These are phyloP conservation scores for Lepidurus arcticus DNA, from an alignment of 1,140 invertebrate species.

Conservation along the genomic window DNA sequence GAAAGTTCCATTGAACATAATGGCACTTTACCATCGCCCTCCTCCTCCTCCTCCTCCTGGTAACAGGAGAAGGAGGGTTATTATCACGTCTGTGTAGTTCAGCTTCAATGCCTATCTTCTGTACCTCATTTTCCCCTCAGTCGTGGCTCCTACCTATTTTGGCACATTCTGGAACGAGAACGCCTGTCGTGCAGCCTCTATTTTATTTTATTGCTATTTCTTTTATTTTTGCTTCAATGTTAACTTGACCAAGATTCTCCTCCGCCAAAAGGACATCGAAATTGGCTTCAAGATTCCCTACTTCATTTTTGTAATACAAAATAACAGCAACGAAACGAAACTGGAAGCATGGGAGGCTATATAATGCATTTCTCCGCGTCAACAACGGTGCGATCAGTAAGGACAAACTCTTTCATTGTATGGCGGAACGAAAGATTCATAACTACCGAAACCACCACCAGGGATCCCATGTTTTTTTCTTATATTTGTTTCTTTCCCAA, in stretches of 20 bases:
- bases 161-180: neutral
- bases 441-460: too few species aligned
- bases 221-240: neutral
- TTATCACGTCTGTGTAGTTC: neutral
- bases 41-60: neutral
- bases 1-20: neutral
- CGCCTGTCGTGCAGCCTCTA: neutral
- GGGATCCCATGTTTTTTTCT: too few species aligned
- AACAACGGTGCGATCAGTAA: too few species aligned
- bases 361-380: too few species aligned
- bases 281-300: neutral
- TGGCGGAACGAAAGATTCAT: too few species aligned
- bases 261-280: neutral
- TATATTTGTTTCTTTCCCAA: too few species aligned
- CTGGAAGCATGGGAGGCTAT: too few species aligned
- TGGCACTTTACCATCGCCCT: neutral
- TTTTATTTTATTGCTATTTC: neutral
- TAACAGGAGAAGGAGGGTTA: neutral
- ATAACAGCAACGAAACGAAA: too few species aligned
- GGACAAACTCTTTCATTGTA: too few species aligned
- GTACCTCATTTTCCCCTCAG: neutral
- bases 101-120: neutral
- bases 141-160: neutral
- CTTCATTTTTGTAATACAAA: neutral
- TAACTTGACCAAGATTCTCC: neutral